These are phyloP conservation scores for Coranthus polyacanthus DNA, from an alignment of 2,797 vertebrate genomes.

Conservation along the genomic window DNA sequence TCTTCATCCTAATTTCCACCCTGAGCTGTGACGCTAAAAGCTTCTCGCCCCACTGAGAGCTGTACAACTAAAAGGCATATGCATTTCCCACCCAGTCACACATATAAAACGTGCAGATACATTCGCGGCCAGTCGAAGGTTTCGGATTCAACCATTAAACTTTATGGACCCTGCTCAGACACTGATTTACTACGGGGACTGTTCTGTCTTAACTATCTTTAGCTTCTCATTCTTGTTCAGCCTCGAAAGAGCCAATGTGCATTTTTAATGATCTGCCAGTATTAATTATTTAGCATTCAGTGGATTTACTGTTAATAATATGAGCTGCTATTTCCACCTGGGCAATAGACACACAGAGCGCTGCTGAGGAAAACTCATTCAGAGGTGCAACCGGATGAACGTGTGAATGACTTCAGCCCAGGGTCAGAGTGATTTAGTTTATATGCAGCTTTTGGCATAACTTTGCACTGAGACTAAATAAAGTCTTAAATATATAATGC, in stretches of 20 bases:
- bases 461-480: not conserved
- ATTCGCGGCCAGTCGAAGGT: conserved; percentile 14
- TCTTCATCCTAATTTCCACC: not conserved
- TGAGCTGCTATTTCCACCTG: conserved; percentile 39
- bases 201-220: conserved; percentile 25
- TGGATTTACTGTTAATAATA: conserved; percentile 44
- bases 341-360: conserved; percentile 14
- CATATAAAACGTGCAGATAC: conserved; percentile 3
- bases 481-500: too few species aligned
- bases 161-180: conserved; percentile 23
- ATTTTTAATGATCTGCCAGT: conserved; percentile 65
- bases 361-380: conserved; percentile 10
- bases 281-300: conserved; percentile 68
- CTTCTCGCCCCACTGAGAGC: conserved; percentile 19
- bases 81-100: conserved; percentile 11
- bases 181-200: conserved; percentile 19
- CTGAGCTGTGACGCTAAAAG: conserved; percentile 37
- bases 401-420: not conserved
- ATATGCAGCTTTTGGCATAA: not conserved
- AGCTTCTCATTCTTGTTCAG: too few species aligned
- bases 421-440: conserved; percentile 1
- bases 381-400: conserved; percentile 8
- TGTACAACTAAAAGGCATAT: conserved; percentile 23
- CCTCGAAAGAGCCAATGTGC: conserved; percentile 37
- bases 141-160: conserved; percentile 36